Evolutionary conservation across 2,113 vertebrate genomes (phyloP).

Genomic region (Tachuris rubrigastra): DNA sequence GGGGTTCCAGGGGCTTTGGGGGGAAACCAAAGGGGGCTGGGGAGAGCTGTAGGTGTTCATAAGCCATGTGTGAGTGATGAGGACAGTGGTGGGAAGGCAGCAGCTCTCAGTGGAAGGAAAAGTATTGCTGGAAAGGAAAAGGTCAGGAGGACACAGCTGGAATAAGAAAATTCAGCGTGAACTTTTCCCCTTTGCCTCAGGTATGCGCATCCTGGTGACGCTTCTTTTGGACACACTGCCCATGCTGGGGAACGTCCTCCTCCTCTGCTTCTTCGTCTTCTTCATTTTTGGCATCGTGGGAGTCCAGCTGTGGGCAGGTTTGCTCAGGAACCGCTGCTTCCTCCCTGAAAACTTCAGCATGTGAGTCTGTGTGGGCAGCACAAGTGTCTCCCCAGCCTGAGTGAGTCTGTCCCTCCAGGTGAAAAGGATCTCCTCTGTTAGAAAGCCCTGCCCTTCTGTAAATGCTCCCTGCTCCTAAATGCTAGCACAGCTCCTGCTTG

Average conservation of each 20-base stretch:
- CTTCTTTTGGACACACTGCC: conserved; percentile 88
- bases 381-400: neutral
- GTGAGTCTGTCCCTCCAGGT: neutral
- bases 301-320: conserved; percentile 85
- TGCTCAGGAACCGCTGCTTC: conserved; percentile 90
- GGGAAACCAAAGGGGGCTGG: neutral
- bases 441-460: neutral
- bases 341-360: conserved; percentile 91
- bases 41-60: neutral
- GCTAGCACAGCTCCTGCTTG: neutral
- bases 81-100: neutral
- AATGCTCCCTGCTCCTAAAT: neutral
- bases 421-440: neutral
- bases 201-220: conserved; percentile 90
- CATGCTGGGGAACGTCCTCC: conserved; percentile 89
- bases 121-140: neutral
- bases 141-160: neutral
- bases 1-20: neutral
- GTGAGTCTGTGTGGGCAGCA: conserved; percentile 78
- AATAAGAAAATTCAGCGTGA: neutral
- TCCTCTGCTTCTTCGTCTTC: conserved; percentile 90
- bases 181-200: conserved; percentile 53
- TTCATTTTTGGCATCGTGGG: conserved; percentile 92
- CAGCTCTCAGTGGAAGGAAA: neutral
- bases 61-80: neutral